Evolutionary conservation across 2,888 invertebrate genomes (phyloP), one percentile per base, ranked within the genome.

Genomic region (Pheosia gnoma): DNA sequence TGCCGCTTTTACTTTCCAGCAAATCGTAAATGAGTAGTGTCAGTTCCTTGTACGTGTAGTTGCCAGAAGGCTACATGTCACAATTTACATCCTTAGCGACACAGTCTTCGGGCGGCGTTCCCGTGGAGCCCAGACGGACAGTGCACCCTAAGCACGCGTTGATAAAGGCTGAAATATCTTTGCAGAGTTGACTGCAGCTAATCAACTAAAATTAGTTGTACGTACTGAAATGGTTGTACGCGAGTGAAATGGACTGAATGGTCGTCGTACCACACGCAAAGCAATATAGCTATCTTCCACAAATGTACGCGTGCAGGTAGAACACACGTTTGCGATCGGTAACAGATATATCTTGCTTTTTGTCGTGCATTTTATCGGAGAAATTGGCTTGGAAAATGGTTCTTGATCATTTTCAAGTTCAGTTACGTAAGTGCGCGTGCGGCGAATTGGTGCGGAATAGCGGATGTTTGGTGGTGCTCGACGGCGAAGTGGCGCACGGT

Each of bases 391-490:
- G 91, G 93, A 93, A 94, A 94, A 93, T 89, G 86, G 88, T 92
- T 92, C 90, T 90, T 84, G 89, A 91, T 90, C 87, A 93, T 93
- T 90, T 93, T 94, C 93, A 94, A 94, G 94, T 94, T 93, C 93
- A 92, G 90, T 94, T 94, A 94, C 91, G 78, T 94, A 94, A 94
- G 93, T 86, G 82, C 89, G 92, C 91, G 91, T 93, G 92, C 87
- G 84, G 88, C 88, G 94, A 94, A 94, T 87, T 93, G 88, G 94
- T 93, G 94, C 94, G 92, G 94, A 94, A 94, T 93, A 88, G 93
- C 94, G 94, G 94, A 94, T 94, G 92, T 91, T 90, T 88, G 91
- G 89, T 90, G 91, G 89, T 88, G 90, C 89, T 86, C 88, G 85
- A 87, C 91, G 91, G 83, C 82, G 85, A 88, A 87, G 89, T 88